These are phyloP conservation scores for Subanguina moxae DNA, from an alignment of 1,140 invertebrate species.

Conservation along the genomic window DNA sequence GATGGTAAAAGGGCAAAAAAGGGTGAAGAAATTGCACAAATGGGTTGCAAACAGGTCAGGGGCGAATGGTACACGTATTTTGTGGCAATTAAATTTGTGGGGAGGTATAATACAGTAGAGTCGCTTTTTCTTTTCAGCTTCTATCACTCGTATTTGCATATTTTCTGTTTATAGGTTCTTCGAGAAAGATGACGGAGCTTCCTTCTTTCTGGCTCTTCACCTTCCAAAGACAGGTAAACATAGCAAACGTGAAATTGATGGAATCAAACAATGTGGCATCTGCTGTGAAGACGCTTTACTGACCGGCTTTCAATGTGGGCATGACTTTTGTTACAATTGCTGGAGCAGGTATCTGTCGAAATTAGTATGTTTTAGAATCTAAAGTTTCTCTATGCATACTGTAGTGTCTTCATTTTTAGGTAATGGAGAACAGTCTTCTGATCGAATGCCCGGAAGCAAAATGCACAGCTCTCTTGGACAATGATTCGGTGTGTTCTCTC, in stretches of 20 bases:
- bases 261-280: background rate
- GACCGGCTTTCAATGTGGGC: constrained; percentile 5
- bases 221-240: background rate
- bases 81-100: too few relatives aligned
- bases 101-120: too few relatives aligned
- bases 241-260: background rate
- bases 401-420: constrained; percentile 19
- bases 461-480: constrained; percentile 40
- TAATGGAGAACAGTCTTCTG: constrained; percentile 26
- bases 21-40: too few relatives aligned
- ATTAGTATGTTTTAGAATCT: background rate
- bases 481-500: constrained; percentile 31
- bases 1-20: too few relatives aligned
- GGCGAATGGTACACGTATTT: too few relatives aligned
- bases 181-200: background rate
- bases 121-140: too few relatives aligned
- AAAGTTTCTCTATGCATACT: background rate
- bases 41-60: too few relatives aligned
- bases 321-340: constrained; percentile 1
- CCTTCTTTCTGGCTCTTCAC: background rate
- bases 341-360: constrained; percentile 4
- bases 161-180: too few relatives aligned
- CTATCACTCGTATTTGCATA: too few relatives aligned
- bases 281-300: background rate
- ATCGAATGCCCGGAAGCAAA: constrained; percentile 41